Base-by-base conservation (phyloP, 2,797 vertebrate species). In the Martes flavigula region DNA sequence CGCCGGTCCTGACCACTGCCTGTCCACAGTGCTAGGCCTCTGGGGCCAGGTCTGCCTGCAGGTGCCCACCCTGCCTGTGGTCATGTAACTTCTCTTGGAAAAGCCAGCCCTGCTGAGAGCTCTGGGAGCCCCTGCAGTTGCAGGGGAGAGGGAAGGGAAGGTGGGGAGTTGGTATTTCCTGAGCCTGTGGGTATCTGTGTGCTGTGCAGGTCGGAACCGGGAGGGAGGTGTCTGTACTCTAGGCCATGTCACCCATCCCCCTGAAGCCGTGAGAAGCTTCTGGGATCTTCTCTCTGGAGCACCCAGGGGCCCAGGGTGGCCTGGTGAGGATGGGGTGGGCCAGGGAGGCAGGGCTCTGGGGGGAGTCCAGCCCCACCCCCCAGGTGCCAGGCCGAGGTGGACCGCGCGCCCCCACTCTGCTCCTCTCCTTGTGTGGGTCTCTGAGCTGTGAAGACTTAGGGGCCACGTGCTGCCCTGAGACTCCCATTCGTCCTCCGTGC, bases 381-480 rank as follows among this genome's bases (percentile, higher is more conserved):
- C 0, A 2, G 51, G 58, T 7, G 3, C 14, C 43, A 7, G 81
- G 70, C 18, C 35, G 1, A 43, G 13, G 38, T 17, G 35, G 38
- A 40, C 56, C 9, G 11, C 18, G 0, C 3, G 0, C 3, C 21
- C n/a, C 12, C 10, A 4, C 51, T 1, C n/a, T 9, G 18, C 3
- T 27, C 0, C 14, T 23, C 35, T 2, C 32, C 1, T 5, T 1
- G 18, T 5, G 5, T 3, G 5, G 56, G 62, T 27, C 77, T 25
- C 17, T 51, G 6, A 48, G 40, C 43, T 5, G 2, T 0, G 32
- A 35, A 62, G 85, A 13, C 51, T 51, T 18, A 32, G 79, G 66
- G 20, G 21, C 18, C 4, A 14, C 23, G 0, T 0, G 14, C 25
- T 3, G 68, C 68, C 25, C 58, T 5, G 1, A 5, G 13, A 10